These are phyloP conservation scores for Seriola rivoliana DNA, from an alignment of 2,113 vertebrate genomes.

Conservation along the genomic window DNA sequence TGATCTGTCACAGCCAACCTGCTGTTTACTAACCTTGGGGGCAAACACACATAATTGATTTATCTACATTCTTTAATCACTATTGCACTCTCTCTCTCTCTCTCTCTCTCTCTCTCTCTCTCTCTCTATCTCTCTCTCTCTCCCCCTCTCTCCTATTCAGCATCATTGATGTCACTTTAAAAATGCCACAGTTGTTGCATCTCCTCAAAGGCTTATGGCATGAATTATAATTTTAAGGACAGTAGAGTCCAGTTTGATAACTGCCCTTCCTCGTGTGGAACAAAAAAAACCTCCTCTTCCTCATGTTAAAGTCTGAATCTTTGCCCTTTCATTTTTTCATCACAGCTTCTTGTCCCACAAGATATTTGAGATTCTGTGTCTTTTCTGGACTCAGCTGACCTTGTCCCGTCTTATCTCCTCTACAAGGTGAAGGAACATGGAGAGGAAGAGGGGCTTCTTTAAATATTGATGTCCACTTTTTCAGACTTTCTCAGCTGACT, in stretches of 20 bases:
- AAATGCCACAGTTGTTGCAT: not conserved
- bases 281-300: too few species aligned
- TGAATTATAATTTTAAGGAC: not conserved
- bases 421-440: not conserved
- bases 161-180: not conserved
- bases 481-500: not conserved
- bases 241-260: not conserved
- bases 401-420: slow-evolving; percentile 6
- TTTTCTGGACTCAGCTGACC: not conserved
- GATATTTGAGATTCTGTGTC: not conserved
- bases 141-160: accelerated
- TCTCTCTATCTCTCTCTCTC: not conserved
- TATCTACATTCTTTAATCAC: slow-evolving; percentile 39
- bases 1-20: slow-evolving; percentile 27
- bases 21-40: slow-evolving; percentile 21
- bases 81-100: not conserved
- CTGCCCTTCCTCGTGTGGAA: not conserved
- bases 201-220: not conserved
- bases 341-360: not conserved
- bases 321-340: too few species aligned
- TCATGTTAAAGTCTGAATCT: not conserved
- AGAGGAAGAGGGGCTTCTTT: not conserved
- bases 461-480: slow-evolving; percentile 15
- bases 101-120: not conserved
- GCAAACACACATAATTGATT: slow-evolving; percentile 45